phyloP scores from a whole-genome alignment of 2,113 vertebrate genomes.

The Emydura subglobosa region DNA sequence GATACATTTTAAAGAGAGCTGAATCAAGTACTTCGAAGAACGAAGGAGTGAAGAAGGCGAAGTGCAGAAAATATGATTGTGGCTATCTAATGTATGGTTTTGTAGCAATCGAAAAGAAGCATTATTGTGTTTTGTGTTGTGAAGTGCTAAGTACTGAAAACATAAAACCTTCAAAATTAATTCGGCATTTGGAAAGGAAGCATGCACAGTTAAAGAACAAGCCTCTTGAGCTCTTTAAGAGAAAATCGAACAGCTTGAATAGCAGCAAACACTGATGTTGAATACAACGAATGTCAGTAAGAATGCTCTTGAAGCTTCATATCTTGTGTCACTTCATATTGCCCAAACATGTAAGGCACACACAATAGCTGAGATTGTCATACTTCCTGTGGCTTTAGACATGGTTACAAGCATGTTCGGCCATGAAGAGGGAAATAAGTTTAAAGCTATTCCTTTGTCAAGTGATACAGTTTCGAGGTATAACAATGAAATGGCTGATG shows the following conservation, averaged over 20 bases:
- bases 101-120: not conserved
- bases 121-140: not conserved
- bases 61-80: not conserved
- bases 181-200: too few species aligned
- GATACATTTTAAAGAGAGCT: not conserved
- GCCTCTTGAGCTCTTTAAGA: too few species aligned
- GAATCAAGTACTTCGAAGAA: not conserved
- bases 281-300: not conserved
- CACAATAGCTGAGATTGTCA: not conserved
- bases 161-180: too few species aligned
- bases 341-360: too few species aligned
- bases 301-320: not conserved
- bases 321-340: not conserved
- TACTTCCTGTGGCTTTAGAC: not conserved
- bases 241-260: not conserved
- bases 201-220: too few species aligned
- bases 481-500: too few species aligned
- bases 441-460: not conserved
- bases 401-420: not conserved
- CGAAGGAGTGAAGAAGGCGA: not conserved
- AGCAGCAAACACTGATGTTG: not conserved
- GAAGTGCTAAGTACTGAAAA: not conserved
- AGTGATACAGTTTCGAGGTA: too few species aligned
- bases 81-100: not conserved
- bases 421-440: not conserved